Percentiles rank a stretch among this genome's conserved stretches.
Evolutionary conservation across 2,888 invertebrate genomes (phyloP).

Genomic region (Habrosyne pyritoides): DNA sequence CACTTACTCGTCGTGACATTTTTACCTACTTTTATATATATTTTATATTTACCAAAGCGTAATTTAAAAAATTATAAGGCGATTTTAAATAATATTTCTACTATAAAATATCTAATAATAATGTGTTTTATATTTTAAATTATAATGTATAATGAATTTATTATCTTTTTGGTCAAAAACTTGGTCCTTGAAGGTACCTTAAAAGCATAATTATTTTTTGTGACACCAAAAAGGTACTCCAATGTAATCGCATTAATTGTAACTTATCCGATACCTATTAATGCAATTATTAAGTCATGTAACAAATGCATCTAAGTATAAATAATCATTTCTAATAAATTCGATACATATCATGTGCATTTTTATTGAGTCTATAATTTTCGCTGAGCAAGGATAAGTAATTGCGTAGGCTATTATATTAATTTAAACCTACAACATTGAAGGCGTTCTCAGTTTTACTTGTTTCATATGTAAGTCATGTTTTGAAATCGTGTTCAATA

Average conservation of each 20-base stretch:
- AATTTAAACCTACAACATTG: constrained; percentile 34
- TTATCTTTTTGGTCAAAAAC: too few relatives aligned
- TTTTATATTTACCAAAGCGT: too few relatives aligned
- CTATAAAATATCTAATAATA: too few relatives aligned
- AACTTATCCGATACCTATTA: constrained; percentile 34
- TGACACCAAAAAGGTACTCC: constrained; percentile 28
- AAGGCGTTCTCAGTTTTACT: constrained; percentile 29
- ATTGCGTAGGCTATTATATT: constrained; percentile 35
- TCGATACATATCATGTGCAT: constrained; percentile 59
- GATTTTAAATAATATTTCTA: too few relatives aligned
- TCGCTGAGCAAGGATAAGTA: constrained; percentile 13
- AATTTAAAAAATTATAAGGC: too few relatives aligned
- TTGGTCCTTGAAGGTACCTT: neutral
- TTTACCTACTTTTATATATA: too few relatives aligned
- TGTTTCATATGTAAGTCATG: constrained; percentile 2
- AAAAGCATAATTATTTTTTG: neutral
- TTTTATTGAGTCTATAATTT: constrained; percentile 17
- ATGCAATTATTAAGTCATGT: constrained; percentile 26
- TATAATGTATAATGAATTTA: too few relatives aligned
- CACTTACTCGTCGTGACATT: too few relatives aligned
- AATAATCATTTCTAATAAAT: constrained; percentile 29
- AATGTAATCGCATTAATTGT: constrained; percentile 54
- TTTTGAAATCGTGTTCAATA: too few relatives aligned
- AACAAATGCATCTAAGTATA: constrained; percentile 29
- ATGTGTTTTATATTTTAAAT: too few relatives aligned